Evolutionary conservation across 2,888 invertebrate species (phyloP).

Genomic region (Ectobius pallidus): DNA sequence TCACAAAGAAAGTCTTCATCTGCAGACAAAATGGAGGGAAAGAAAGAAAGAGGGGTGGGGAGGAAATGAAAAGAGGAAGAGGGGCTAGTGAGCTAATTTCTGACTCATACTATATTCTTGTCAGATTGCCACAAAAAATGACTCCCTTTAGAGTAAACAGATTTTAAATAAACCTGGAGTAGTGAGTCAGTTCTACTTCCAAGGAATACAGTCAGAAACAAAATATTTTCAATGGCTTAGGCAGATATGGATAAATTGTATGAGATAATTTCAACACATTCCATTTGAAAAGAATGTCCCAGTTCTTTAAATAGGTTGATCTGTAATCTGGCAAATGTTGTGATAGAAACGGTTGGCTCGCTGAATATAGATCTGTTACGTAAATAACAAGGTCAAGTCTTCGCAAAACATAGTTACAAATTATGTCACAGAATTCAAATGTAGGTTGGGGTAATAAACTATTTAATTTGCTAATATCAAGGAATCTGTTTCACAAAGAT

Average conservation of each 20-base stretch:
- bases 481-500: too few species aligned
- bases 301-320: not conserved
- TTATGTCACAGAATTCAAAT: not conserved
- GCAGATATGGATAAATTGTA: not conserved
- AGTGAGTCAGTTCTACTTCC: not conserved
- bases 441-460: too few species aligned
- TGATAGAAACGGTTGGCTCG: not conserved
- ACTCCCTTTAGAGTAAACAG: constrained; percentile 5
- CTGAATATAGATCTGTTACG: not conserved
- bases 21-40: constrained; percentile 8
- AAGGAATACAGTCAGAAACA: not conserved
- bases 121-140: constrained; percentile 6
- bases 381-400: not conserved
- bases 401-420: not conserved
- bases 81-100: too few species aligned
- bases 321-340: not conserved
- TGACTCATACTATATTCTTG: constrained; percentile 2
- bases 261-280: not conserved
- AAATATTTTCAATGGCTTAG: not conserved
- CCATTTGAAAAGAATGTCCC: not conserved
- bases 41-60: not conserved
- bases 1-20: constrained; percentile 20
- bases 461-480: too few species aligned
- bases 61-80: not conserved
- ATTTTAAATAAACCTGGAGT: not conserved